Evolutionary conservation across 37 sponge, comb jelly and placozoan genomes (phyloP), one percentile per base, ranked within the genome.

Genomic region (Diacarnus erythraeanus): DNA sequence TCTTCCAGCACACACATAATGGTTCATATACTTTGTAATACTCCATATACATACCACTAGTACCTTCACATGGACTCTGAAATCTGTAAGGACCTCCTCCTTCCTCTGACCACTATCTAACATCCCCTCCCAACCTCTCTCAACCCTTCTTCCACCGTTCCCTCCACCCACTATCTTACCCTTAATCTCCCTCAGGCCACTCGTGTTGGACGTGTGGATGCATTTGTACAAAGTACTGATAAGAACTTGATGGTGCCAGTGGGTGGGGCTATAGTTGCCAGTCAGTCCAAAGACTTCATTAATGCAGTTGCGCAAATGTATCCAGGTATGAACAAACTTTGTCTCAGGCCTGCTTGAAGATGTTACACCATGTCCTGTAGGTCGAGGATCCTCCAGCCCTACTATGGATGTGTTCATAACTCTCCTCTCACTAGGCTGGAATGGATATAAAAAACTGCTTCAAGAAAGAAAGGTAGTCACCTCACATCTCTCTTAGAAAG

Each of bases 241-340:
- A 98, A 98, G 79, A 98, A 98, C 77, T 84, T 98, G 63, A 56
- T 98, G 72, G 99, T 98, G 25, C 99, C 99, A 30, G 99, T 98
- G 33, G 99, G 99, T 17, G 99, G 99, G 25, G 59, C 90, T 58
- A 74, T 98, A 38, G 93, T 98, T 15, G 97, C 94, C 9, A 90
- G 94, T 34, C 79, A 68, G 27, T 57, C 43, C 37, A 74, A 85
- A 47, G 59, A 83, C 2, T 87, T 94, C 68, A 91, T 98, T 8
- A 31, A 78, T 4, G 51, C 57, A 33, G 75, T 98, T 31, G 69
- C 86, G 33, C 87, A 96, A 72, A 89, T 83, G 3, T 98, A 98
- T 71, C 99, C 99, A 38, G 99, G 99, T 87, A 42, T 17, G 1
- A 38, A n/a, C n/a, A n/a, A n/a, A n/a, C n/a, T n/a, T n/a, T n/a